Evolutionary conservation across 2,888 invertebrate species (phyloP).

Genomic region (Acrobasis repandana): DNA sequence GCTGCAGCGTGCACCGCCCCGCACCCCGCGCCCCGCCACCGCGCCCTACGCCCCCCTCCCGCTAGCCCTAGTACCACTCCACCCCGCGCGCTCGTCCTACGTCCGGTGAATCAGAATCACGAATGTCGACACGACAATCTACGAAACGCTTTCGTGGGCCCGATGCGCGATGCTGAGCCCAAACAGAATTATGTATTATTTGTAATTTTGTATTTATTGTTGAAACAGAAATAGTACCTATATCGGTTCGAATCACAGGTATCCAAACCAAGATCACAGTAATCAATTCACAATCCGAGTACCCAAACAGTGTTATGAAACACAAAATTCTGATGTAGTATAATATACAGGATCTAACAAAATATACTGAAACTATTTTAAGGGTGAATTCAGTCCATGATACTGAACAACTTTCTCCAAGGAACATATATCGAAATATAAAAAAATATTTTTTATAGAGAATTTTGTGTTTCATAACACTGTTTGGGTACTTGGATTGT

Average conservation of each 20-base stretch:
- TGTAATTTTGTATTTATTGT: no score
- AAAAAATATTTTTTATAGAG: no score
- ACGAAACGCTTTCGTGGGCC: slow-evolving; percentile 37
- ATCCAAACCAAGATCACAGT: neutral
- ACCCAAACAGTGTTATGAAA: no score
- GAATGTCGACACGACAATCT: slow-evolving; percentile 44
- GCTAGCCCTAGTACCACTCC: slow-evolving; percentile 46
- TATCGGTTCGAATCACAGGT: slow-evolving; percentile 20
- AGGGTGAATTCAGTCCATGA: no score
- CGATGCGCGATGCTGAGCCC: slow-evolving; percentile 22
- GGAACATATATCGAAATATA: no score
- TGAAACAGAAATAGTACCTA: slow-evolving; percentile 22
- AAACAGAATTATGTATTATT: slow-evolving; percentile 41
- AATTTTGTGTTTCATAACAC: no score
- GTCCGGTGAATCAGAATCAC: slow-evolving; percentile 77
- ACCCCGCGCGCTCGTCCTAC: slow-evolving; percentile 62
- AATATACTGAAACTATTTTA: no score
- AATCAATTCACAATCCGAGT: neutral
- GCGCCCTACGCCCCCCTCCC: slow-evolving; percentile 41
- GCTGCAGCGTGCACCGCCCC: slow-evolving; percentile 79
- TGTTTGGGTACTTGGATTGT: no score
- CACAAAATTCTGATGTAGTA: no score
- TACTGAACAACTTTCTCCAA: no score
- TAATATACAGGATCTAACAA: no score
- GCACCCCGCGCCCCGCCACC: slow-evolving; percentile 51